phyloP scores from a whole-genome alignment of 2,113 vertebrate genomes.

The Ciconia stormi region DNA sequence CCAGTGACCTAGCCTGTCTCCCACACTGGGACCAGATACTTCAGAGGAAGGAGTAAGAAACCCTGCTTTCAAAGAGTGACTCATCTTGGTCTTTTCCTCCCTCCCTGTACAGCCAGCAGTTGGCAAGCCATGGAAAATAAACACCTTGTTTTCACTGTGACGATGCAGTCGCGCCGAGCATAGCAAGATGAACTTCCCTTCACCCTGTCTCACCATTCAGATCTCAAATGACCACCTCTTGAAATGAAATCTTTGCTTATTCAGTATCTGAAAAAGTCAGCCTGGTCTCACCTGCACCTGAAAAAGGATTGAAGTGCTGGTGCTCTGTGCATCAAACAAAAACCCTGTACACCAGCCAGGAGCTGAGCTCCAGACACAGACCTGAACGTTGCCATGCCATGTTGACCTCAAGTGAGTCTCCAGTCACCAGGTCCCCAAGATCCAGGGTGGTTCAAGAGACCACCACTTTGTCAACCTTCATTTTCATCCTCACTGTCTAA shows the following conservation, averaged over 20 bases:
- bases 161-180: background rate
- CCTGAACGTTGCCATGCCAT: background rate
- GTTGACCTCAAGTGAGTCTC: background rate
- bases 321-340: background rate
- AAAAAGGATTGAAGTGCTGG: background rate
- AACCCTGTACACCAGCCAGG: background rate
- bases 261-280: background rate
- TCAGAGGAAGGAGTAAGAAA: background rate
- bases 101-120: background rate
- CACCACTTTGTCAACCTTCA: background rate
- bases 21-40: background rate
- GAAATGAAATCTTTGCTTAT: background rate
- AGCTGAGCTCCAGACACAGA: background rate
- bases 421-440: background rate
- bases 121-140: constrained; percentile 13
- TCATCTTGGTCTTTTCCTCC: background rate
- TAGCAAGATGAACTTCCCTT: constrained; percentile 23
- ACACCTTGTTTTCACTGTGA: constrained; percentile 29
- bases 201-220: background rate
- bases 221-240: background rate
- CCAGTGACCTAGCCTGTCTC: background rate
- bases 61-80: background rate
- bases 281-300: background rate
- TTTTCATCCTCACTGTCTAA: background rate
- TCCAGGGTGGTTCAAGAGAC: background rate